A percentile compares a stretch with the other conserved stretches of the same genome.
phyloP scores from a whole-genome alignment of 2,888 invertebrate genomes.

The Glaucopsyche alexis region DNA sequence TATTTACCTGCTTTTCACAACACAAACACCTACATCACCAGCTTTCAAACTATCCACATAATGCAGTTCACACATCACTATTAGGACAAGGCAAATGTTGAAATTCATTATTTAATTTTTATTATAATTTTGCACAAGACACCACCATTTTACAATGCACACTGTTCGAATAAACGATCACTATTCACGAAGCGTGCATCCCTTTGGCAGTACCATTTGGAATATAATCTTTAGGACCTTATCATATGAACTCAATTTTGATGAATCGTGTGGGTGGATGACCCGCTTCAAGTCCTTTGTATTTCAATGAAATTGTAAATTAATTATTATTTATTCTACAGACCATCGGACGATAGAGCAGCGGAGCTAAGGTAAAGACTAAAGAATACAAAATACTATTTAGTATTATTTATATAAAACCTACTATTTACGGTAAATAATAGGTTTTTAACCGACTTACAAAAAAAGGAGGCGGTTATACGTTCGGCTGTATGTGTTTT shows the following conservation, averaged over 20 bases:
- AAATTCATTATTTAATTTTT: slow-evolving; percentile 37
- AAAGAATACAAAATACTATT: too few species aligned
- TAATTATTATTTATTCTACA: slow-evolving; percentile 5
- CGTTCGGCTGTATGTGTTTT: too few species aligned
- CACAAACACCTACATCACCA: slow-evolving; percentile 42
- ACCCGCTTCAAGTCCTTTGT: slow-evolving; percentile 28
- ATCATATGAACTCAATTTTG: slow-evolving; percentile 31
- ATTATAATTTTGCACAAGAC: slow-evolving; percentile 14
- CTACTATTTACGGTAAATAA: too few species aligned
- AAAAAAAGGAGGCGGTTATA: too few species aligned
- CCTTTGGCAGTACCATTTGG: slow-evolving; percentile 30
- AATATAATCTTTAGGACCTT: slow-evolving; percentile 32
- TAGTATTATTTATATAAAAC: too few species aligned
- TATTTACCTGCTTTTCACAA: slow-evolving; percentile 38
- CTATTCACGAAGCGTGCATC: slow-evolving; percentile 36
- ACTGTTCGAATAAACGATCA: slow-evolving; percentile 33
- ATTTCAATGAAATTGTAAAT: slow-evolving; percentile 10
- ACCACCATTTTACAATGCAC: slow-evolving; percentile 29
- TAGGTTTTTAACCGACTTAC: too few species aligned
- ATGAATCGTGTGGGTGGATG: slow-evolving; percentile 30
- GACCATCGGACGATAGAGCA: not conserved
- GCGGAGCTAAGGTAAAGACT: not conserved
- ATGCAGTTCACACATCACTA: slow-evolving; percentile 37
- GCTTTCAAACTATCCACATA: slow-evolving; percentile 39
- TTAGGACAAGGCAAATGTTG: slow-evolving; percentile 33